Percentiles rank a stretch among this genome's conserved stretches.
phyloP scores from a whole-genome alignment of 2,113 vertebrate species.

The Clarias batrachus region DNA sequence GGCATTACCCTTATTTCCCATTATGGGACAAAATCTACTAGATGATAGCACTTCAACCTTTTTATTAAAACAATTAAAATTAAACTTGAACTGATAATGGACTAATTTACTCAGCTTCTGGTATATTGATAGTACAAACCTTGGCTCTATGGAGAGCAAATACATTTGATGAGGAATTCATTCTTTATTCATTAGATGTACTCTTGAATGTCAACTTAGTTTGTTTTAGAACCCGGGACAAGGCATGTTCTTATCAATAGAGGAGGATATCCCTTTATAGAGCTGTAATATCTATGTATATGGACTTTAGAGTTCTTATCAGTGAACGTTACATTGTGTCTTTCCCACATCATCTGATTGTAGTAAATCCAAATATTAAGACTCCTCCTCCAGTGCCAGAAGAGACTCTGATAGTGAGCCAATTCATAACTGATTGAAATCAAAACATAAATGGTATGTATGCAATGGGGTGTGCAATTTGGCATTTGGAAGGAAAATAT shows the following conservation, averaged over 20 bases:
- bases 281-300: not conserved
- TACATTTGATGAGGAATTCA: slow-evolving; percentile 21
- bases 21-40: not conserved
- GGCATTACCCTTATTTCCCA: not conserved
- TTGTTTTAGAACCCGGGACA: slow-evolving; percentile 7
- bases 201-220: slow-evolving; percentile 13
- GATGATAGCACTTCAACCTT: not conserved
- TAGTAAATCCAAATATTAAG: slow-evolving; percentile 42
- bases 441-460: slow-evolving; percentile 32
- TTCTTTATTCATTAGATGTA: slow-evolving; percentile 38
- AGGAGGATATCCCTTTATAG: slow-evolving; percentile 3
- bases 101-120: slow-evolving; percentile 23
- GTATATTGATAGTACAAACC: slow-evolving; percentile 19
- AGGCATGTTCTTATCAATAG: not conserved
- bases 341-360: slow-evolving; percentile 3
- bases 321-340: slow-evolving; percentile 18
- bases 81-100: not conserved
- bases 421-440: slow-evolving; percentile 17
- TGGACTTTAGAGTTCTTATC: not conserved
- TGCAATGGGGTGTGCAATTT: slow-evolving; percentile 31
- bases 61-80: not conserved
- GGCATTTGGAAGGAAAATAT: slow-evolving; percentile 10
- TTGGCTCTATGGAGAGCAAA: slow-evolving; percentile 2
- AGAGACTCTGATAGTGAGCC: slow-evolving; percentile 20
- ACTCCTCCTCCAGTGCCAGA: slow-evolving; percentile 24